A percentile compares a stretch with the other conserved stretches of the same genome.
Conservation (phyloP, 2,797 vertebrate genomes). For the Neosalanx taihuensis region DNA sequence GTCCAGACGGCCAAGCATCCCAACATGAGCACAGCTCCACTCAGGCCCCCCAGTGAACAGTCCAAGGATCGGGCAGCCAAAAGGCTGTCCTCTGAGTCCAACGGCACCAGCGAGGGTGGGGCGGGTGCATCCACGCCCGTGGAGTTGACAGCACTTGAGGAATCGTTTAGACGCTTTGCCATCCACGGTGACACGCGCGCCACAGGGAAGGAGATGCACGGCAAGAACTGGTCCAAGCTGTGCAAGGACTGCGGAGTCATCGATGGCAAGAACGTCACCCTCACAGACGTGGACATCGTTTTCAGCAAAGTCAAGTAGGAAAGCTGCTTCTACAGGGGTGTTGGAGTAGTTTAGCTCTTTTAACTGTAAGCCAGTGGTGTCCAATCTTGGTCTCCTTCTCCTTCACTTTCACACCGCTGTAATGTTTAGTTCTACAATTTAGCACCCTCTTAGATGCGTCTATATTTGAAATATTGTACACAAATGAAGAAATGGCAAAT, state of each 20-base stretch:
- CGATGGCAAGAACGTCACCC: conserved; percentile 87
- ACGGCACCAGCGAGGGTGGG: conserved; percentile 82
- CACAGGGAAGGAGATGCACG: conserved; percentile 90
- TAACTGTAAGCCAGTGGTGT: too few relatives aligned
- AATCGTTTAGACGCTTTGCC: conserved; percentile 89
- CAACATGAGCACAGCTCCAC: conserved; percentile 68
- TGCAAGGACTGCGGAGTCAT: conserved; percentile 93
- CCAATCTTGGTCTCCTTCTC: background rate
- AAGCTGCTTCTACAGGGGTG: background rate
- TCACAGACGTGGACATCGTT: conserved; percentile 95
- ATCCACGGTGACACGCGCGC: conserved; percentile 92
- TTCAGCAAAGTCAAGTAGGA: conserved; percentile 98
- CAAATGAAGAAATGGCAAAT: too few relatives aligned
- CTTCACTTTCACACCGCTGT: background rate
- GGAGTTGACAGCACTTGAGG: conserved; percentile 87
- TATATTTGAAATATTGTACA: too few relatives aligned
- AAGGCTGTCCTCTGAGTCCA: conserved; percentile 82
- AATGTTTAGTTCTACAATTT: too few relatives aligned
- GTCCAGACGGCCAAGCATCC: conserved; percentile 79
- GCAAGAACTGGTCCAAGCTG: conserved; percentile 97
- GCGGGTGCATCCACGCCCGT: conserved; percentile 68
- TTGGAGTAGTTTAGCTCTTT: too few relatives aligned
- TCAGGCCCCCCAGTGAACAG: conserved; percentile 80
- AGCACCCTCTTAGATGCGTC: too few relatives aligned
- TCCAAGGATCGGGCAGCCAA: conserved; percentile 79